These are phyloP conservation scores for Stercorarius parasiticus DNA, from an alignment of 2,113 vertebrate species.

Conservation along the genomic window DNA sequence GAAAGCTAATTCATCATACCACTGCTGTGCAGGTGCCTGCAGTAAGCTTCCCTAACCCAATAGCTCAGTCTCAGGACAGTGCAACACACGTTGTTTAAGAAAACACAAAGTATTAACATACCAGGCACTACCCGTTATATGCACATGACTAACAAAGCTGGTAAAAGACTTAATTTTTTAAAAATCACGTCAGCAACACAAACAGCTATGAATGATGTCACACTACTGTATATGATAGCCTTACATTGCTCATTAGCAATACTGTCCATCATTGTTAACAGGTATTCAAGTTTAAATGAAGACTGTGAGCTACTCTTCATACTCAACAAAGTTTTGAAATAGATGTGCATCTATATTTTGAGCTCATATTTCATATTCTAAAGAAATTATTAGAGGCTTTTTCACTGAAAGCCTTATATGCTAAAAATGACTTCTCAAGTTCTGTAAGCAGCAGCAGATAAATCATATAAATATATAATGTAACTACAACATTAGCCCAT, in stretches of 20 bases:
- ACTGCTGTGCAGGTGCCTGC: neutral
- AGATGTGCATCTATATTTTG: neutral
- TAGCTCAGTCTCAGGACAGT: neutral
- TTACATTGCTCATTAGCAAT: neutral
- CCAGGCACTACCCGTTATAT: neutral
- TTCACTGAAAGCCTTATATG: neutral
- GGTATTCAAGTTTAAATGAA: neutral
- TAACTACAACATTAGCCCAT: neutral
- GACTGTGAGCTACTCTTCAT: neutral
- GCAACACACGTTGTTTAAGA: neutral
- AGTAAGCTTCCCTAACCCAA: neutral
- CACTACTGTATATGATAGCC: neutral
- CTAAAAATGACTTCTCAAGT: neutral
- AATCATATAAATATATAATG: neutral
- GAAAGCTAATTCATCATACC: neutral
- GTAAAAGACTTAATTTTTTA: neutral
- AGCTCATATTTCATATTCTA: neutral
- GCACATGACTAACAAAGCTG: neutral
- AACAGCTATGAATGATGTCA: neutral
- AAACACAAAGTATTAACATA: neutral
- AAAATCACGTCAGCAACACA: neutral
- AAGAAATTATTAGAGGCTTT: neutral
- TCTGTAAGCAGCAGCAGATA: neutral
- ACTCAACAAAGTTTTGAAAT: neutral
- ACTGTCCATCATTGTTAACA: neutral